phyloP scores from a whole-genome alignment of 2,113 vertebrate species.

The Henicopernis longicauda region DNA sequence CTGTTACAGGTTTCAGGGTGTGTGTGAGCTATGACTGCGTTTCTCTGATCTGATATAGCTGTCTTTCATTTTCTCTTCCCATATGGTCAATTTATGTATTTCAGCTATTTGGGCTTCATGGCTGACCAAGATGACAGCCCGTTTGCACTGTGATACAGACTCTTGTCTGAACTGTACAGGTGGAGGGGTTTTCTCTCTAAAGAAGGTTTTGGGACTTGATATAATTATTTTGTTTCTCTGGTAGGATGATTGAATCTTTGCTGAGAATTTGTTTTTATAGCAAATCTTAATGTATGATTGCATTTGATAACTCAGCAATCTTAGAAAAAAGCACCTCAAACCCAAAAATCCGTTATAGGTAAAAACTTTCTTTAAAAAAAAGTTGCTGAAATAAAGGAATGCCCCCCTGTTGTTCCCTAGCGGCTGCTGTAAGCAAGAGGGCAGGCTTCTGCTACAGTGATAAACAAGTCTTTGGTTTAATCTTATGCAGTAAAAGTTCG shows the following conservation, averaged over 20 bases:
- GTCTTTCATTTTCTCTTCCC: neutral
- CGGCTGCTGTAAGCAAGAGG: neutral
- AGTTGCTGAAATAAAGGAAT: neutral
- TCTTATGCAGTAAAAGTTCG: neutral
- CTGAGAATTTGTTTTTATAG: neutral
- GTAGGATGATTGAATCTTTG: neutral
- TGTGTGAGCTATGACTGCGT: rapidly evolving
- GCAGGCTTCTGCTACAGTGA: neutral
- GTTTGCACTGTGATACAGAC: too few species aligned
- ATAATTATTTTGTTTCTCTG: neutral
- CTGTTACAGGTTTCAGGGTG: too few species aligned
- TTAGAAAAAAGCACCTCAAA: neutral
- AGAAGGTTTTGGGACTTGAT: neutral
- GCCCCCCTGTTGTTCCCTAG: neutral
- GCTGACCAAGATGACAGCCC: neutral
- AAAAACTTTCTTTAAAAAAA: neutral
- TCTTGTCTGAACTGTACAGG: neutral
- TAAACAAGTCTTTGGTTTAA: neutral
- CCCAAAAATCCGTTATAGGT: too few species aligned
- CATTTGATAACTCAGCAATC: neutral
- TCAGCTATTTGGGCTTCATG: neutral
- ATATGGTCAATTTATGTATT: neutral
- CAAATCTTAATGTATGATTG: neutral
- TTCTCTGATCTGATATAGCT: neutral
- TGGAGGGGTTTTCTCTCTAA: neutral